phyloP scores from a whole-genome alignment of 1,140 invertebrate species.

The Drosophila tsacasi region DNA sequence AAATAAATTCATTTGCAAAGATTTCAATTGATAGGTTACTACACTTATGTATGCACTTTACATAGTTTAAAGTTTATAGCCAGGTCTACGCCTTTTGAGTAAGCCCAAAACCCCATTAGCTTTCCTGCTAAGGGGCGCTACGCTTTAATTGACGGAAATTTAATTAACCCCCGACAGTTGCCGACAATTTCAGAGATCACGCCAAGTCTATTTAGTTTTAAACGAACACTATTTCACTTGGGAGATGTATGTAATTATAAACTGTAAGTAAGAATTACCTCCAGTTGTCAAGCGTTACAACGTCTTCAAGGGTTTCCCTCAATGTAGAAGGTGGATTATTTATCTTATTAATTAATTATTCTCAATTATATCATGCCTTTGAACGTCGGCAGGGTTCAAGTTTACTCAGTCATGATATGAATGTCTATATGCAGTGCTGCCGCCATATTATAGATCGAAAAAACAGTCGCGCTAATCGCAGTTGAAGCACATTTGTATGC shows the following conservation, averaged over 20 bases:
- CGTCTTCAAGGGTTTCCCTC: constrained; percentile 4
- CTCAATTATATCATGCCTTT: constrained; percentile 7
- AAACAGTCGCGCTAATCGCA: constrained; percentile 10
- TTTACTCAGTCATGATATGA: constrained; percentile 12
- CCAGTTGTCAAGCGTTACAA: neutral
- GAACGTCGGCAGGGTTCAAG: constrained; percentile 27
- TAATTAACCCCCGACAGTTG: constrained; percentile 16
- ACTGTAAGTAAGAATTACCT: neutral
- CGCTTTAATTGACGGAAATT: constrained; percentile 6
- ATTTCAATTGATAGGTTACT: no score
- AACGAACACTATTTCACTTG: neutral
- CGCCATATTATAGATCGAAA: constrained; percentile 10
- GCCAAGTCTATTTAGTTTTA: constrained; percentile 3
- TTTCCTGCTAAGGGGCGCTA: neutral
- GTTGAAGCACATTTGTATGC: constrained; percentile 42
- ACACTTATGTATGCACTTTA: neutral
- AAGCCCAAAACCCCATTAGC: neutral
- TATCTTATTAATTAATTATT: neutral
- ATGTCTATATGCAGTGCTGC: constrained; percentile 12
- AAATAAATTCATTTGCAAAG: neutral
- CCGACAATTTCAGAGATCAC: neutral
- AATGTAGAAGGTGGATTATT: neutral
- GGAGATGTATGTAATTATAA: neutral
- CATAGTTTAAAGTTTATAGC: neutral
- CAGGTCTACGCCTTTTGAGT: neutral